These are phyloP conservation scores for Acromyrmex echinatior DNA, from an alignment of 1,140 invertebrate species.

Conservation along the genomic window DNA sequence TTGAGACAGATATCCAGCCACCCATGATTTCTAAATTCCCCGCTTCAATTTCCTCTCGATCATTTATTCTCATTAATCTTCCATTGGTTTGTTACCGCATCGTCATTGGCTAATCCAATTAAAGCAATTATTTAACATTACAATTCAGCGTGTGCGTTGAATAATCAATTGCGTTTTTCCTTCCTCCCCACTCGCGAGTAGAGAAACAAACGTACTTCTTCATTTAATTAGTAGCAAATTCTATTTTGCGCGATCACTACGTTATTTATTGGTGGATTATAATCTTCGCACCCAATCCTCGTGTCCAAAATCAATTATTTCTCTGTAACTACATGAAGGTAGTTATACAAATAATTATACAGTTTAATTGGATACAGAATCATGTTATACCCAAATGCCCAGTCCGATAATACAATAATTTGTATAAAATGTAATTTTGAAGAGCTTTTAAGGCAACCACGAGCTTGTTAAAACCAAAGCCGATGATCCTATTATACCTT, in stretches of 20 bases:
- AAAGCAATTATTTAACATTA: constrained; percentile 47
- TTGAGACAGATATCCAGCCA: neutral
- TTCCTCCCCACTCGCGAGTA: neutral
- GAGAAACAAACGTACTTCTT: neutral
- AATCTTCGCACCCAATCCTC: neutral
- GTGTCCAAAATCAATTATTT: constrained; percentile 25
- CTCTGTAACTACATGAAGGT: neutral
- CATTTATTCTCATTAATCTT: constrained; percentile 56
- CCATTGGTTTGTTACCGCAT: constrained; percentile 23
- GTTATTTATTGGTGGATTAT: constrained; percentile 46
- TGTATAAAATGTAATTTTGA: neutral
- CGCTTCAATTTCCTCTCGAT: constrained; percentile 5
- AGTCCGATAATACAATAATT: neutral
- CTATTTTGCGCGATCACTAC: neutral
- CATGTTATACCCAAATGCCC: neutral
- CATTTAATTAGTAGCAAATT: constrained; percentile 31
- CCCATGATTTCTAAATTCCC: constrained; percentile 10
- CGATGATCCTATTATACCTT: constrained; percentile 57
- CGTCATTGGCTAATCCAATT: constrained; percentile 46
- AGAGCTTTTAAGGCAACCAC: constrained; percentile 8
- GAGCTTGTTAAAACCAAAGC: constrained; percentile 18
- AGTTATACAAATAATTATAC: neutral
- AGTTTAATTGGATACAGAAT: constrained; percentile 21
- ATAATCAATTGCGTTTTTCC: constrained; percentile 11
- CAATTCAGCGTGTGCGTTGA: neutral